A percentile compares a stretch with the other conserved stretches of the same genome.
phyloP scores from a whole-genome alignment of 2,888 invertebrate species.

The Venusia cambrica region DNA sequence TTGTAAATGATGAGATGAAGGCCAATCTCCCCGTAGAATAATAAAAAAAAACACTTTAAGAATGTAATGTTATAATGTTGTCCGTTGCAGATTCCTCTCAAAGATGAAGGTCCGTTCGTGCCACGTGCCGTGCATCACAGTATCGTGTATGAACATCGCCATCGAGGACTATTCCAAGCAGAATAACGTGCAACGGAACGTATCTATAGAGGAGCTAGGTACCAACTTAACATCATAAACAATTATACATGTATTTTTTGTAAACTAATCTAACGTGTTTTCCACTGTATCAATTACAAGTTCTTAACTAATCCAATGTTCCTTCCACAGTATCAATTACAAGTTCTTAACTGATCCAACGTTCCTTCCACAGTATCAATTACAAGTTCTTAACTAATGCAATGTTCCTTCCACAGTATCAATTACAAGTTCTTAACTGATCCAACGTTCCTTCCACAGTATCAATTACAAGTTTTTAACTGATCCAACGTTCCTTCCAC shows the following conservation, averaged over 20 bases:
- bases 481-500: too few relatives aligned
- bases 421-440: too few relatives aligned
- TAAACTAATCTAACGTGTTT: too few relatives aligned
- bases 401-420: too few relatives aligned
- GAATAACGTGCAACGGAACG: constrained; percentile 74
- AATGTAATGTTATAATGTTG: not conserved
- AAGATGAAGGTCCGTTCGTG: constrained; percentile 91
- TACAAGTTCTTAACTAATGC: too few relatives aligned
- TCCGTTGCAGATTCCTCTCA: constrained; percentile 83
- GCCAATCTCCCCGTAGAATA: too few relatives aligned
- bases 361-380: constrained; percentile 46
- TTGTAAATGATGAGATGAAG: too few relatives aligned
- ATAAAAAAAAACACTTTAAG: not conserved
- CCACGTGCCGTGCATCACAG: constrained; percentile 93
- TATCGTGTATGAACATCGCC: constrained; percentile 92
- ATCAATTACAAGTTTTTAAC: too few relatives aligned
- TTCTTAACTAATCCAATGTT: too few relatives aligned
- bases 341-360: too few relatives aligned
- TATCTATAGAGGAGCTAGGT: constrained; percentile 84
- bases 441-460: constrained; percentile 48
- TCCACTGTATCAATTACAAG: too few relatives aligned
- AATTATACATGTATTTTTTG: too few relatives aligned
- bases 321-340: constrained; percentile 48
- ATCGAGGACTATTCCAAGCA: constrained; percentile 85
- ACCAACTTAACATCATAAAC: constrained; percentile 30